phyloP scores from a whole-genome alignment of 2,888 invertebrate species.

The Neoaliturus tenellus region DNA sequence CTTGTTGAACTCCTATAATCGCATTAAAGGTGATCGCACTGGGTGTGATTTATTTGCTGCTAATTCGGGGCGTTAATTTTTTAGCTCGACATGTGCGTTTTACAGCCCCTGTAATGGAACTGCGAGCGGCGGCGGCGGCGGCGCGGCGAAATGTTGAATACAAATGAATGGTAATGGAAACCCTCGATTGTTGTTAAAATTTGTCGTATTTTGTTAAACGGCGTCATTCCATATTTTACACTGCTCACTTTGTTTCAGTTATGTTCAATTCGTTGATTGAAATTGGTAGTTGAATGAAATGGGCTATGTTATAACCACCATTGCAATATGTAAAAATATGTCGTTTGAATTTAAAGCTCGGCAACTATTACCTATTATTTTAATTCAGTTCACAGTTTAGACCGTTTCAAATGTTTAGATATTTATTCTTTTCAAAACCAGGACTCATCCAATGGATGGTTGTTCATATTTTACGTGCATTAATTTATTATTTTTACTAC shows the following conservation, averaged over 20 bases:
- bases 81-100: constrained; percentile 32
- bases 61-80: constrained; percentile 28
- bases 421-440: too few species aligned
- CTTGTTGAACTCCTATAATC: not conserved
- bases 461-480: too few species aligned
- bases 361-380: too few species aligned
- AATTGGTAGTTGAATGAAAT: not conserved
- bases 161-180: constrained; percentile 32
- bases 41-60: not conserved
- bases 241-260: not conserved
- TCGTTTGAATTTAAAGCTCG: too few species aligned
- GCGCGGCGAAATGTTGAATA: constrained; percentile 21
- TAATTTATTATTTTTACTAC: too few species aligned
- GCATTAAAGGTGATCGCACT: not conserved
- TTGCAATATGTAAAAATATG: not conserved
- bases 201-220: constrained; percentile 19
- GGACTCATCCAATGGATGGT: too few species aligned
- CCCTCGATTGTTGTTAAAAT: constrained; percentile 32
- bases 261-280: constrained; percentile 6
- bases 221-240: constrained; percentile 7
- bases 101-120: constrained; percentile 15
- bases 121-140: too few species aligned
- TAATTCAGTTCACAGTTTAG: too few species aligned
- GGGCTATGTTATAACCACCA: not conserved
- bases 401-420: too few species aligned